These are phyloP conservation scores for Lasiommata megera DNA, from an alignment of 2,888 invertebrate species.

Conservation along the genomic window DNA sequence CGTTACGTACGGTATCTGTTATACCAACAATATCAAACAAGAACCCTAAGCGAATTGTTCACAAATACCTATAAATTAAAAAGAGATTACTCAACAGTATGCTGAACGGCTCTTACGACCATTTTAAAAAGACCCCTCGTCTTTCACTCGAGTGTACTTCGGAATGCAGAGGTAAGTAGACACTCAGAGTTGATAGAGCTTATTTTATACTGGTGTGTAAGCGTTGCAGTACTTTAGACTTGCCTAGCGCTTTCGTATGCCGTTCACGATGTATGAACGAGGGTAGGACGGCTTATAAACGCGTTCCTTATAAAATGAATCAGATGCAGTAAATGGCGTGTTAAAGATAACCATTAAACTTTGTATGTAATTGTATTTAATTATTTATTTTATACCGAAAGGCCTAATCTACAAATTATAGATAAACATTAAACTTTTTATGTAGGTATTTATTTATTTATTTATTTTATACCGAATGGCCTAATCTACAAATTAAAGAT, in stretches of 20 bases:
- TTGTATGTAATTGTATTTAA: too few relatives aligned
- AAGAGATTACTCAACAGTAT: background rate
- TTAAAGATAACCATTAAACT: too few relatives aligned
- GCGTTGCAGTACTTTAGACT: background rate
- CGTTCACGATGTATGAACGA: background rate
- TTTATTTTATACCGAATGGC: too few relatives aligned
- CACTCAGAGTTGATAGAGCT: conserved; percentile 4
- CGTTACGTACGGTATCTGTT: background rate
- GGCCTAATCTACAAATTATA: too few relatives aligned
- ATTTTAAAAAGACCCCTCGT: conserved; percentile 1
- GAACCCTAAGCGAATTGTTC: background rate
- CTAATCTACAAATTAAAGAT: too few relatives aligned
- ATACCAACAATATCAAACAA: background rate
- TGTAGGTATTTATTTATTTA: too few relatives aligned
- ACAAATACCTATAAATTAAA: background rate
- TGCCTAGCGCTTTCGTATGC: background rate
- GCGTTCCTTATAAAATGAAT: background rate
- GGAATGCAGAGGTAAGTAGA: background rate
- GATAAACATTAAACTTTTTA: too few relatives aligned
- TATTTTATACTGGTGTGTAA: conserved; percentile 20
- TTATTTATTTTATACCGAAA: too few relatives aligned
- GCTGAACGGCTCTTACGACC: background rate
- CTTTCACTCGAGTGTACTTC: background rate
- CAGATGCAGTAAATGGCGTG: background rate
- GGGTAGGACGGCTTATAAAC: background rate